These are phyloP conservation scores for Zophobas atratus DNA, from an alignment of 1,140 invertebrate genomes.

Conservation along the genomic window DNA sequence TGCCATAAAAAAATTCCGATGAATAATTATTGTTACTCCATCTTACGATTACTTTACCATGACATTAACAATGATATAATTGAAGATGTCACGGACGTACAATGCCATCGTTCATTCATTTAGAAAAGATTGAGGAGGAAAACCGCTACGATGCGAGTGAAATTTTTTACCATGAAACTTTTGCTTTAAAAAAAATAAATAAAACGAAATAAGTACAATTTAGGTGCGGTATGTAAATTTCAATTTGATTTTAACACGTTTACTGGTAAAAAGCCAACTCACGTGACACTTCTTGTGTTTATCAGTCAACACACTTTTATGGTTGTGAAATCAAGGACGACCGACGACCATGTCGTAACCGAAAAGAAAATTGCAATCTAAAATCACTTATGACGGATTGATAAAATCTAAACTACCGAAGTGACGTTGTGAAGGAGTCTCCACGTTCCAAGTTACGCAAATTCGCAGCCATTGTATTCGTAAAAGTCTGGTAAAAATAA, in stretches of 20 bases:
- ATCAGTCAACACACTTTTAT: not conserved
- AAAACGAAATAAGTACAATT: too few relatives aligned
- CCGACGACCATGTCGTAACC: not conserved
- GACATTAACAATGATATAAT: too few relatives aligned
- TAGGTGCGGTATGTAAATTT: not conserved
- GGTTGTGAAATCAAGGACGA: slow-evolving; percentile 10
- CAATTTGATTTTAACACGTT: too few relatives aligned
- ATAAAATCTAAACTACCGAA: not conserved
- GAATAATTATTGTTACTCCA: too few relatives aligned
- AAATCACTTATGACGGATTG: not conserved
- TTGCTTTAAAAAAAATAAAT: too few relatives aligned
- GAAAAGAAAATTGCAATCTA: not conserved
- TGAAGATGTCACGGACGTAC: too few relatives aligned
- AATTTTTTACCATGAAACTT: too few relatives aligned
- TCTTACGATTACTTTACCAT: too few relatives aligned
- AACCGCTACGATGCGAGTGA: too few relatives aligned
- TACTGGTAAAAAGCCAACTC: not conserved
- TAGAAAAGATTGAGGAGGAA: too few relatives aligned
- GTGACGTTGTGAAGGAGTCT: not conserved
- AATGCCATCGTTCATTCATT: too few relatives aligned
- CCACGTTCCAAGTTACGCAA: not conserved
- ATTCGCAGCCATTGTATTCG: not conserved
- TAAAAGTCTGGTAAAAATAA: not conserved
- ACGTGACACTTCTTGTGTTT: not conserved
- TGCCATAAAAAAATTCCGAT: too few relatives aligned